Evolutionary conservation across 2,113 vertebrate genomes (phyloP).

Genomic region (Perca flavescens): DNA sequence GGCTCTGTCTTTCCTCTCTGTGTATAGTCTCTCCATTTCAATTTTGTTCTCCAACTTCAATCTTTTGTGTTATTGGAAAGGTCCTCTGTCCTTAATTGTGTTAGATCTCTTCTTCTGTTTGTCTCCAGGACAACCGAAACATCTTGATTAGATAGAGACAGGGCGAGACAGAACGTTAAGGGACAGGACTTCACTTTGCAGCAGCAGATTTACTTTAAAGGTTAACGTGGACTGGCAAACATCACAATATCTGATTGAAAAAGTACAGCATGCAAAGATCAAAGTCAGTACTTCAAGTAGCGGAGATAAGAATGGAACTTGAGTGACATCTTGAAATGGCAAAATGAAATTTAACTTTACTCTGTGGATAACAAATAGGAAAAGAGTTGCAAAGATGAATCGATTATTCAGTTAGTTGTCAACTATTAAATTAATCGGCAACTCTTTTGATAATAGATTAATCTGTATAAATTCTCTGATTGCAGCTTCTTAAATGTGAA

Average conservation of each 20-base stretch:
- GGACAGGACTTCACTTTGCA: too few species aligned
- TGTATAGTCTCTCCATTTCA: slow-evolving; percentile 27
- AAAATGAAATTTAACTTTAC: too few species aligned
- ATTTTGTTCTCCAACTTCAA: slow-evolving; percentile 33
- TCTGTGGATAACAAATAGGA: too few species aligned
- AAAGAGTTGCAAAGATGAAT: too few species aligned
- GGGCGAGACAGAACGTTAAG: neutral
- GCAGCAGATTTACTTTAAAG: neutral
- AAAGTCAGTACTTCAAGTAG: neutral
- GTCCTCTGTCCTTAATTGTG: neutral
- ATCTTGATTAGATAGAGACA: neutral
- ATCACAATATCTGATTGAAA: too few species aligned
- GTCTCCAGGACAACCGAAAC: neutral
- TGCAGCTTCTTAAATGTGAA: too few species aligned
- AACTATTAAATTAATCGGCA: too few species aligned
- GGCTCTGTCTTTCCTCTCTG: neutral
- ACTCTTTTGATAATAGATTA: too few species aligned
- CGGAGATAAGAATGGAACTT: too few species aligned
- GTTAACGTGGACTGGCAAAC: neutral
- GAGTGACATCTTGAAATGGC: too few species aligned
- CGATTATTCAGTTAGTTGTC: too few species aligned
- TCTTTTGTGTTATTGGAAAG: slow-evolving; percentile 21
- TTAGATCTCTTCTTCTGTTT: neutral
- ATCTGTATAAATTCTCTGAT: too few species aligned
- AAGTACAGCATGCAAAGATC: neutral